Evolutionary conservation across 2,888 invertebrate genomes (phyloP), one percentile per base, ranked within the genome.

Genomic region (Carcina quercana): DNA sequence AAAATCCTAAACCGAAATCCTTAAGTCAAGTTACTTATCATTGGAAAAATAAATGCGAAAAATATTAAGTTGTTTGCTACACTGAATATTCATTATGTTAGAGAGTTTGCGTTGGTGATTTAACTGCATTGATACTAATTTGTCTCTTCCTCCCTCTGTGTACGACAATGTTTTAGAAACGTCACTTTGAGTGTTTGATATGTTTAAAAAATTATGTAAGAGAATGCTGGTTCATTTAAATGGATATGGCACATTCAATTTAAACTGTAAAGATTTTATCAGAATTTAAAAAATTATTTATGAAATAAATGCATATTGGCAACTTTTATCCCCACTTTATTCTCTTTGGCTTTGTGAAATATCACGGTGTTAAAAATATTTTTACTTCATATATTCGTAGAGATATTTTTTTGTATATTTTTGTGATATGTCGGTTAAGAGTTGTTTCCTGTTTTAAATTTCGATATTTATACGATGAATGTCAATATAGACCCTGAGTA

Each of bases 311-410:
- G 75, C 75, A 60, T 46, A 51, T 55, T 45, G 59, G 62, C 57
- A 63, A 59, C 53, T 53, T 55, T 59, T 53, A 62, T 68, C 59
- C 64, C 59, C 63, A 52, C 63, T 59, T 63, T 11, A 11, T 24
- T 69, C 62, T 83, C 80, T 82, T 83, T 83, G 83, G 83, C 63
- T 78, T 76, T 78, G 73, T 73, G 79, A 75, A 66, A 68, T 82
- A 82, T 83, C 82, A 83, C 82, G 68, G 70, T 60, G 66, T 76
- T 64, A 64, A 34, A 57, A 72, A 69, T 75, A n/a, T n/a, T n/a
- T n/a, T n/a, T n/a, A 72, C 67, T 70, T 74, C 25, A 21, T 35
- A 28, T 69, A 41, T 59, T 57, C 54, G 29, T 53, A 59, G 55
- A 68, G 57, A 68, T 63, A 59, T 66, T 63, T 50, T n/a, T 53